Conservation (phyloP, 2,797 vertebrate genomes). For the Sebastes hubbsi region DNA sequence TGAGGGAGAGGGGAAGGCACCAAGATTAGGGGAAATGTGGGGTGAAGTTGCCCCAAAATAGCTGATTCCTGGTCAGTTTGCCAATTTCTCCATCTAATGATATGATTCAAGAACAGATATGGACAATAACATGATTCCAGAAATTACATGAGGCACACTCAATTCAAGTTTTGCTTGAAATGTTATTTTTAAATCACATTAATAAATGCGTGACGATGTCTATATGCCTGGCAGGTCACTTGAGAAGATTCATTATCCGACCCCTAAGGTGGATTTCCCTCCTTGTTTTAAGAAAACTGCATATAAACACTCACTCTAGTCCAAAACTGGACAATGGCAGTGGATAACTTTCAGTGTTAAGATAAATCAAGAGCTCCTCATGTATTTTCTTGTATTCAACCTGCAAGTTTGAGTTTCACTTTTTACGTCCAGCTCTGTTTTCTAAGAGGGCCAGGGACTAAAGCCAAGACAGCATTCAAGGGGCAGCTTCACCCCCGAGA, state of each 20-base stretch:
- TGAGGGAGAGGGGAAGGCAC: slow-evolving; percentile 50
- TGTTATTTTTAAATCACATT: not conserved
- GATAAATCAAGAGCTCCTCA: slow-evolving; percentile 11
- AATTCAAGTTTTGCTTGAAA: not conserved
- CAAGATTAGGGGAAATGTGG: not conserved
- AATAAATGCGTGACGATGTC: not conserved
- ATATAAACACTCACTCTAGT: not conserved
- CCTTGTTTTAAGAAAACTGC: not conserved
- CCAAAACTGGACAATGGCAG: slow-evolving; percentile 6
- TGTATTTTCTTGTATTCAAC: slow-evolving; percentile 16
- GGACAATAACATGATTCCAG: slow-evolving; percentile 12
- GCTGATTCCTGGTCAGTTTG: slow-evolving; percentile 26
- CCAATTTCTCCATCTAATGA: slow-evolving; percentile 2
- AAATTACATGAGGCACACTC: slow-evolving; percentile 23
- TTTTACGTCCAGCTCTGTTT: slow-evolving; percentile 31
- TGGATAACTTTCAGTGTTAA: not conserved
- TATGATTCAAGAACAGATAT: slow-evolving; percentile 13
- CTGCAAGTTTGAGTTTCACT: slow-evolving; percentile 11
- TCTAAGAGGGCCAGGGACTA: slow-evolving; percentile 3
- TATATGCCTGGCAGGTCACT: not conserved
- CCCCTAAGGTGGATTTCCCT: not conserved
- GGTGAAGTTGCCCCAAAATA: slow-evolving; percentile 35
- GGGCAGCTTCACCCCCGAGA: slow-evolving; percentile 47
- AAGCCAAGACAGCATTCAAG: slow-evolving; percentile 43
- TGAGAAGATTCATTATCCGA: not conserved